phyloP scores from a whole-genome alignment of 2,888 invertebrate species.

The Lasioglossum figueresi region DNA sequence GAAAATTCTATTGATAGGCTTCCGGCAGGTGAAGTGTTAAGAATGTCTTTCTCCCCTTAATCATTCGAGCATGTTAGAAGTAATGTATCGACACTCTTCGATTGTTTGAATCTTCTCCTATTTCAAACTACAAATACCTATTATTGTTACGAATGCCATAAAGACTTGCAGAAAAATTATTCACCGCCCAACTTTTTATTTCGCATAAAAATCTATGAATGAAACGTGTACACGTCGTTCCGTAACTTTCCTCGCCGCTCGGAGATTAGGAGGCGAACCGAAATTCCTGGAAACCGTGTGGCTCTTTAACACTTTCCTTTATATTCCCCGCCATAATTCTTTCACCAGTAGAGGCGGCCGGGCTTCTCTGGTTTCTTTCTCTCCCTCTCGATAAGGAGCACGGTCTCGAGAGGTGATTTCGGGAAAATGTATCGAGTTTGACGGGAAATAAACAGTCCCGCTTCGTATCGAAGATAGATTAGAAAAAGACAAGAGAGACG shows the following conservation, averaged over 20 bases:
- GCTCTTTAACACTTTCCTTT: conserved; percentile 7
- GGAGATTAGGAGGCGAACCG: conserved; percentile 49
- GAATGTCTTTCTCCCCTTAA: too few relatives aligned
- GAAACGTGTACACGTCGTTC: not conserved
- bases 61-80: too few relatives aligned
- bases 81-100: too few relatives aligned
- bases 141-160: too few relatives aligned
- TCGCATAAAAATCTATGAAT: not conserved
- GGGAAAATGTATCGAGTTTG: conserved; percentile 25
- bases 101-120: too few relatives aligned
- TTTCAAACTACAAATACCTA: too few relatives aligned
- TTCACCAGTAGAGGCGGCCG: not conserved
- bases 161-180: too few relatives aligned
- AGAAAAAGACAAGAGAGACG: conserved; percentile 46
- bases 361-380: not conserved
- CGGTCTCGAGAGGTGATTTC: conserved; percentile 21
- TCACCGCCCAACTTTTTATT: too few relatives aligned
- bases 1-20: too few relatives aligned
- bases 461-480: conserved; percentile 56
- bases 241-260: conserved; percentile 28
- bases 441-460: conserved; percentile 23
- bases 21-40: too few relatives aligned
- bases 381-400: conserved; percentile 15
- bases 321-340: not conserved
- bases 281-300: not conserved